Evolutionary conservation across 2,888 invertebrate species (phyloP).

Genomic region (Scaeva pyrastri): DNA sequence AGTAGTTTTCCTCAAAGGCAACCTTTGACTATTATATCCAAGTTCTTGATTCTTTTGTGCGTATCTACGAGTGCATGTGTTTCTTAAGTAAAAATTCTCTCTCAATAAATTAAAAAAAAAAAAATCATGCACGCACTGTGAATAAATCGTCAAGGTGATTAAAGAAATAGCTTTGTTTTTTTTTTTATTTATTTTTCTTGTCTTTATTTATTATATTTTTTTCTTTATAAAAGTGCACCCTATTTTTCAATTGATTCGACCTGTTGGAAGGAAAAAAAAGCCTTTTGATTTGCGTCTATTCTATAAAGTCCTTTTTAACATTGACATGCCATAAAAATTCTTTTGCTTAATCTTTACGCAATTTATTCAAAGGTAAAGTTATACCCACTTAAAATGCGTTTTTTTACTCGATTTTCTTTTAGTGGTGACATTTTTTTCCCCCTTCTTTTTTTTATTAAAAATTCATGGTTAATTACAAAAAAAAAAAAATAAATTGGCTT

Average conservation of each 20-base stretch:
- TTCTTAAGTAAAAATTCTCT: conserved; percentile 9
- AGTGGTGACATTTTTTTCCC: background rate
- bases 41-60: conserved; percentile 31
- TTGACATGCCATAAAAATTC: conserved; percentile 46
- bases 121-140: conserved; percentile 13
- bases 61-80: background rate
- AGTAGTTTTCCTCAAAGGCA: conserved; percentile 32
- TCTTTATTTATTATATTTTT: too few species aligned
- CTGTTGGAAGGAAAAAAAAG: conserved; percentile 37
- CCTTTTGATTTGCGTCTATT: conserved; percentile 10
- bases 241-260: conserved; percentile 54
- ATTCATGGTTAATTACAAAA: conserved; percentile 67
- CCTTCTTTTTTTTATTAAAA: conserved; percentile 55
- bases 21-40: conserved; percentile 31
- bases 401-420: background rate
- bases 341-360: conserved; percentile 28
- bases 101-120: background rate
- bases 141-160: conserved; percentile 24
- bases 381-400: conserved; percentile 25
- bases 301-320: background rate
- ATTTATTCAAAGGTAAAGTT: conserved; percentile 18
- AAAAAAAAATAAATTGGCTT: conserved; percentile 42
- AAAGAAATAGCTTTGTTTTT: conserved; percentile 16
- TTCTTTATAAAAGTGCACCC: conserved; percentile 21
- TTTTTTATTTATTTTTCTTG: background rate